phyloP scores from a whole-genome alignment of 2,888 invertebrate genomes.

The Platycheirus rosarum region DNA sequence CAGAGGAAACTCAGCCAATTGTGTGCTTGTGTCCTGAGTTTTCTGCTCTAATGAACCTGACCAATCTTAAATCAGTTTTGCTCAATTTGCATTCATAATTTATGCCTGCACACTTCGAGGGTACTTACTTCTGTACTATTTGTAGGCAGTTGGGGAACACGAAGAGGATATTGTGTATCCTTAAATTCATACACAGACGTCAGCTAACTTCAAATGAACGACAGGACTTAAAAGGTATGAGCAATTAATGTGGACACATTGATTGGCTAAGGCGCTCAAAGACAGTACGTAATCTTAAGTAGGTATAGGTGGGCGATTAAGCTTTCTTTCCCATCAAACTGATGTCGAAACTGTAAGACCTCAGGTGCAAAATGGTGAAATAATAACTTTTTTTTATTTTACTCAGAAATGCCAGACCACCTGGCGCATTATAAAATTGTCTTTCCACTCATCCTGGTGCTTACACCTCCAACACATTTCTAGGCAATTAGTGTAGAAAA shows the following conservation, averaged over 20 bases:
- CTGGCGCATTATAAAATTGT: conserved; percentile 37
- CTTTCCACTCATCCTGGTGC: conserved; percentile 45
- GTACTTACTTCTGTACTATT: background rate
- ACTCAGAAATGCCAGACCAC: conserved; percentile 25
- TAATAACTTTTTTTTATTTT: conserved; percentile 22
- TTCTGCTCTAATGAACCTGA: conserved; percentile 55
- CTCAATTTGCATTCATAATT: conserved; percentile 70
- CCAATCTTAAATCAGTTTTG: conserved; percentile 70
- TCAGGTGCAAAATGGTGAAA: conserved; percentile 58
- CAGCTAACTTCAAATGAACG: background rate
- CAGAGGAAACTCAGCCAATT: conserved; percentile 22
- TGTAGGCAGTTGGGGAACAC: conserved; percentile 1
- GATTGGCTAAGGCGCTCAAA: no score
- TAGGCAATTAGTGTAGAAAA: conserved; percentile 59
- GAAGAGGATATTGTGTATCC: conserved; percentile 46
- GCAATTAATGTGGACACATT: conserved; percentile 58
- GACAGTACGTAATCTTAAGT: background rate
- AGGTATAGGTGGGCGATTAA: conserved; percentile 8
- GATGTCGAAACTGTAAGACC: conserved; percentile 22
- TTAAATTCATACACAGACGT: conserved; percentile 1
- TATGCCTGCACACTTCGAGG: conserved; percentile 37
- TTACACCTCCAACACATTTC: conserved; percentile 35
- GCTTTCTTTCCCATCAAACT: conserved; percentile 15
- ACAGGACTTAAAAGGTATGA: conserved; percentile 24
- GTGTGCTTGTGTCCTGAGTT: conserved; percentile 21